phyloP scores from a whole-genome alignment of 2,797 vertebrate species.

The Argyrosomus regius region DNA sequence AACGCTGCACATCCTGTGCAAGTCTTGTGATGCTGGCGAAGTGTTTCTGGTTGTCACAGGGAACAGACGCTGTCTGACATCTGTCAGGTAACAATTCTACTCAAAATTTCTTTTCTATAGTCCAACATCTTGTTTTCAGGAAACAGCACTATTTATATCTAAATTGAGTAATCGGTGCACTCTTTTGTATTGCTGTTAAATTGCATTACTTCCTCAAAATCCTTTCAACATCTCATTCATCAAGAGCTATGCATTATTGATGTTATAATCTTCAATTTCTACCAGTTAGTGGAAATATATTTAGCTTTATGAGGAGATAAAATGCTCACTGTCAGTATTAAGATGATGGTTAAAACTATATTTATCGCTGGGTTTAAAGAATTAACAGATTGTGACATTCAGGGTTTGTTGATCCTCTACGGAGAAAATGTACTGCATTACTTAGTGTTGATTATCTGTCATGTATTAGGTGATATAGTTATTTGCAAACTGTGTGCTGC shows the following conservation, averaged over 20 bases:
- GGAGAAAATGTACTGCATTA: neutral
- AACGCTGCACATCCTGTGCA: constrained; percentile 36
- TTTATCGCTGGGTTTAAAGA: neutral
- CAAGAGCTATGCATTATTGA: neutral
- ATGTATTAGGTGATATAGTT: neutral
- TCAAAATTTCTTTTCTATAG: neutral
- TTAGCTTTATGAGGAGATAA: neutral
- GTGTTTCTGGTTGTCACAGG: constrained; percentile 32
- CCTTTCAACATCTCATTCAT: neutral
- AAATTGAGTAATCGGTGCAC: neutral
- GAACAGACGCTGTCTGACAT: constrained; percentile 53
- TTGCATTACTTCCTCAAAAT: neutral
- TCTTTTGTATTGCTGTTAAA: constrained; percentile 10
- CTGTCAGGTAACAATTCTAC: constrained; percentile 73
- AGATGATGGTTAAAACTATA: neutral
- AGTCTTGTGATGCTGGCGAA: constrained; percentile 78
- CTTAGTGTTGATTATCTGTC: neutral
- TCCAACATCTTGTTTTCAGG: neutral
- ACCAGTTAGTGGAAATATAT: neutral
- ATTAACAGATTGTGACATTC: neutral
- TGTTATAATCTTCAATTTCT: neutral
- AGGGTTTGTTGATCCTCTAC: neutral
- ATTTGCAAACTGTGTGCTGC: constrained; percentile 23
- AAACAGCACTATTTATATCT: neutral
- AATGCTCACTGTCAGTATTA: neutral